Evolutionary conservation across 2,797 vertebrate genomes (phyloP).

Genomic region (Premnoplex brunnescens): DNA sequence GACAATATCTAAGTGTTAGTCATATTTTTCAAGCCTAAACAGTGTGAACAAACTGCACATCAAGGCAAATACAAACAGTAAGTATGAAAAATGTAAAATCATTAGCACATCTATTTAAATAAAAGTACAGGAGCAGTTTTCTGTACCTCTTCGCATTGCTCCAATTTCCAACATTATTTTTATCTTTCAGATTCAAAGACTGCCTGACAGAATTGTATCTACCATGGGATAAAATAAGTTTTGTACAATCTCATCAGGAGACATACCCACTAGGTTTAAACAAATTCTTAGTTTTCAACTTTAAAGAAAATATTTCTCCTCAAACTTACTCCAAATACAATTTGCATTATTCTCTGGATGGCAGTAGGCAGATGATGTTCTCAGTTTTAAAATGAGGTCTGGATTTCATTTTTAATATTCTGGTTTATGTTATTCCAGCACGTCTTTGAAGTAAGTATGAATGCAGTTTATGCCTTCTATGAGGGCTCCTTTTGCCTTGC

Average conservation of each 20-base stretch:
- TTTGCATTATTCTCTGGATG: not conserved
- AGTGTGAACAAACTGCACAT: not conserved
- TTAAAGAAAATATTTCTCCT: not conserved
- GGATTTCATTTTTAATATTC: not conserved
- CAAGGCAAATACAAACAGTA: not conserved
- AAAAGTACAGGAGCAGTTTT: not conserved
- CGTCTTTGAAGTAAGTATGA: not conserved
- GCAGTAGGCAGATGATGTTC: not conserved
- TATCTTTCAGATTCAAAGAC: not conserved
- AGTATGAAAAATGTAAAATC: not conserved
- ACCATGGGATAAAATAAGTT: not conserved
- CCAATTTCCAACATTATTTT: not conserved
- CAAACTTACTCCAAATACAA: not conserved
- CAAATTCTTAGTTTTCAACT: not conserved
- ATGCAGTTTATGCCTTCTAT: not conserved
- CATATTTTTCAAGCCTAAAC: not conserved
- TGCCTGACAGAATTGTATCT: not conserved
- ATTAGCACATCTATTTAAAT: not conserved
- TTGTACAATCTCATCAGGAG: not conserved
- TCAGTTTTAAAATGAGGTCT: not conserved
- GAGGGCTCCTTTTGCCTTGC: not conserved
- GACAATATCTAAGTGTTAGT: not conserved
- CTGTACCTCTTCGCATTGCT: not conserved
- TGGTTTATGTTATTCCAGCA: not conserved
- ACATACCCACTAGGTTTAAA: not conserved